Conservation (phyloP, 2,113 vertebrate species). For the Archilochus colubris region DNA sequence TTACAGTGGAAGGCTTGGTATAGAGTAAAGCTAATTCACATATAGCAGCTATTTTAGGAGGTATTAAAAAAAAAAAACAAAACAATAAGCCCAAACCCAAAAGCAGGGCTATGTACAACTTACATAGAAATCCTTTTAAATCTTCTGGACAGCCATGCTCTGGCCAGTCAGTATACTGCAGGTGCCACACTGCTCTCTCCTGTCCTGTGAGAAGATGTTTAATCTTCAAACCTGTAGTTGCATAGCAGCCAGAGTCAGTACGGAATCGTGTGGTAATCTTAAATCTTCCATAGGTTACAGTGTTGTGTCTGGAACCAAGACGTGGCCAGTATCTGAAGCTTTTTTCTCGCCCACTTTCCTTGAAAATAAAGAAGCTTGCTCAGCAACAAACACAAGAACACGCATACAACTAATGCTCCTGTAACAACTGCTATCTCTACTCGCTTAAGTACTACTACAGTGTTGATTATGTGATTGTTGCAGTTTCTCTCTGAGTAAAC, state of each 20-base stretch:
- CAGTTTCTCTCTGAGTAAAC: neutral
- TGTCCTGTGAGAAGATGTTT: slow-evolving; percentile 94
- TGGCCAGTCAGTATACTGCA: slow-evolving; percentile 98
- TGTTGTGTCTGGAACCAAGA: slow-evolving; percentile 94
- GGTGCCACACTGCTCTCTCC: slow-evolving; percentile 96
- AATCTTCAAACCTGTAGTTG: slow-evolving; percentile 95
- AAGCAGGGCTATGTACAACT: slow-evolving; percentile 66
- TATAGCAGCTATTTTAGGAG: neutral
- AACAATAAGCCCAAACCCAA: neutral
- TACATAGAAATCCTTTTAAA: slow-evolving; percentile 94
- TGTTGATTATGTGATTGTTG: neutral
- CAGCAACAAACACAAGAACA: neutral
- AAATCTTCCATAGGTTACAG: slow-evolving; percentile 92
- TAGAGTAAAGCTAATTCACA: neutral
- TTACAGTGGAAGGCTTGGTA: neutral
- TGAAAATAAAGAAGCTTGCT: neutral
- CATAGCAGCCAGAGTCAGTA: slow-evolving; percentile 96
- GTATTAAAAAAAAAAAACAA: neutral
- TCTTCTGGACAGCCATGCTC: slow-evolving; percentile 95
- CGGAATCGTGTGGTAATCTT: slow-evolving; percentile 97
- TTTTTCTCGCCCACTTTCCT: slow-evolving; percentile 96
- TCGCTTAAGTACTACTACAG: neutral
- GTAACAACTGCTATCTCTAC: neutral
- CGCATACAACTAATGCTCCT: neutral
- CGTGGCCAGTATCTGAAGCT: slow-evolving; percentile 97